Evolutionary conservation across 1,140 invertebrate genomes (phyloP), one percentile per base, ranked within the genome.

Genomic region (Idris sp.): DNA sequence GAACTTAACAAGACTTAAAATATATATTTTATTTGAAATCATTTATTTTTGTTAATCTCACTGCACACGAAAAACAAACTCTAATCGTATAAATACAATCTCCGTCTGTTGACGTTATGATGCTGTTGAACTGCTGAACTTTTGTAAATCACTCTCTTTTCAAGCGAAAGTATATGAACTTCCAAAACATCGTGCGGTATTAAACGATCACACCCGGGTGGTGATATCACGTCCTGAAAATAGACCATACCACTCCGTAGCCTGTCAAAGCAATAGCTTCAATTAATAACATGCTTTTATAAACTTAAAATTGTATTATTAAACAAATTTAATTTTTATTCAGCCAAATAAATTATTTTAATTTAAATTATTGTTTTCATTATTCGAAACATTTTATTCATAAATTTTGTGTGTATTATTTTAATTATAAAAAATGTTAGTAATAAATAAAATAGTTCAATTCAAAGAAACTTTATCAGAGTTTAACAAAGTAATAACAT

Each of bases 61-160:
- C 33, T 48, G 2, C 15, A 11, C 15, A n/a, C 15, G 14, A 7
- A 30, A 40, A 7, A 28, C 49, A 53, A 54, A 41, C 22, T 40
- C 36, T 2, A 54, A 19, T 40, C 49, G 49, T 41, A 53, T 53
- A 53, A 53, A 53, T 53, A 53, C 22, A 33, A 40, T 53, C 49
- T 35, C 35, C 35, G 19, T 26, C 33, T 53, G 49, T 53, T 53
- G 38, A 53, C 18, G 44, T 48, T 30, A 48, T 30, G 44, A 7
- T 14, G 35, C 49, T 53, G 49, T 25, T 51, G 7, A 35, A 36
- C 31, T n/a, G 16, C n/a, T 18, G 11, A 18, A 26, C 43, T 30
- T n/a, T 16, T 46, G 25, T 18, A 31, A 46, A 46, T 51, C 13
- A 10, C 31, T 51, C n/a, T n/a, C 46, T 36, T 36, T 18, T n/a